Evolutionary conservation across 1,140 invertebrate species (phyloP), one percentile per base, ranked within the genome.

Genomic region (Drosophila bifasciata): DNA sequence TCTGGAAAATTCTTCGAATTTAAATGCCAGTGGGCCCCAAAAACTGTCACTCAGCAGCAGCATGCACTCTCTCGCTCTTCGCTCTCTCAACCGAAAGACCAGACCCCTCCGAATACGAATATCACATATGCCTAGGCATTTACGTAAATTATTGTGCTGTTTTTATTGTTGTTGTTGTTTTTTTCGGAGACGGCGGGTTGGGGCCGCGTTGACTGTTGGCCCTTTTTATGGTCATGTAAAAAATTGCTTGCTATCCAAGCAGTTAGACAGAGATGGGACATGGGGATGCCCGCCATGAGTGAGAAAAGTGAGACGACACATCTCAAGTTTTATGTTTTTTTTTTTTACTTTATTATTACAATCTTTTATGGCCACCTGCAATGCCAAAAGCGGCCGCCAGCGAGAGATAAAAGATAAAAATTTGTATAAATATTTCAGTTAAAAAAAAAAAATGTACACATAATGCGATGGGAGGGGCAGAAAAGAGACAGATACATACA

Each of bases 351-450:
- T 72, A 76, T 85, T 85, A 85, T 85, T 76, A 85, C 80, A 77
- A 79, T 61, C 78, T 81, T 85, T 86, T 88, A 86, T 78, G 83
- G 55, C 59, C 78, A 86, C 81, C 83, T 86, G 83, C 81, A 86
- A 78, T 75, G 74, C 49, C 76, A 67, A 49, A 72, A 8, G 32
- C 53, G 23, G 32, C 32, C 32, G 32, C 32, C 32, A 36, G 5
- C 32, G 32, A 36, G 32, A 60, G 70, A 78, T 77, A 78, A 78
- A 63, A 78, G 58, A 75, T 88, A 88, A 72, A 74, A 79, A 78
- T 83, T 71, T 70, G 64, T 78, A 81, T 81, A 78, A 75, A 76
- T 88, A 88, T 63, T 78, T 78, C 44, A 70, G 64, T 36, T n/a
- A 36, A 59, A 53, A 16, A 36, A 59, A 53, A 36, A 60, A 71